These are phyloP conservation scores for Myiozetetes cayanensis DNA, from an alignment of 2,113 vertebrate genomes.

Conservation along the genomic window DNA sequence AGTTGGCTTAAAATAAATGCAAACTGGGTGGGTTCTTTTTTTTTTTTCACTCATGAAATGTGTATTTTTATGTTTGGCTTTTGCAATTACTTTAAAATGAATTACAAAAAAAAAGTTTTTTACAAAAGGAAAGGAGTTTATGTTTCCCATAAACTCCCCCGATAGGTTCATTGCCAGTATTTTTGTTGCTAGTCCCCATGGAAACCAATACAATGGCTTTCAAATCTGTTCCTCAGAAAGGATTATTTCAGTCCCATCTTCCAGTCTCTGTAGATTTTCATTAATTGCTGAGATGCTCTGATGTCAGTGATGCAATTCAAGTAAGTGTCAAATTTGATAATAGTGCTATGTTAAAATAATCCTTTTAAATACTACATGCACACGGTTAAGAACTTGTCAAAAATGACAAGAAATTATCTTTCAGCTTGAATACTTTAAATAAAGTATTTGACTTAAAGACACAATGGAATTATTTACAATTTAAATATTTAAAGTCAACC, in stretches of 20 bases:
- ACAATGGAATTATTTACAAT: background rate
- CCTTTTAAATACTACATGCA: background rate
- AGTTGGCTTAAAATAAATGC: background rate
- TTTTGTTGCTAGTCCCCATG: constrained; percentile 14
- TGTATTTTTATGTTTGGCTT: background rate
- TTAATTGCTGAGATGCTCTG: background rate
- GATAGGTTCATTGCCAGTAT: background rate
- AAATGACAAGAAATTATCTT: background rate
- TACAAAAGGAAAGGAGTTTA: background rate
- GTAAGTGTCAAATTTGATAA: background rate
- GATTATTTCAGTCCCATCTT: background rate
- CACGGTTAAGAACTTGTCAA: background rate
- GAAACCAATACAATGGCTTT: background rate
- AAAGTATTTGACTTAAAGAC: background rate
- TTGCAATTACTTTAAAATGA: background rate
- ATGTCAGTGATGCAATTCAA: background rate
- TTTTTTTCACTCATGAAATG: background rate
- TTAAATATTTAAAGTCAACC: background rate
- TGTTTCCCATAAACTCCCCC: background rate
- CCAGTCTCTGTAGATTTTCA: background rate
- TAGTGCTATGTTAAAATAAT: background rate
- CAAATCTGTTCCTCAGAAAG: background rate
- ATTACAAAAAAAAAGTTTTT: background rate
- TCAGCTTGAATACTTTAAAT: background rate
- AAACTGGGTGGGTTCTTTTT: background rate